These are phyloP conservation scores for Knipowitschia caucasica DNA, from an alignment of 2,797 vertebrate species.

Conservation along the genomic window DNA sequence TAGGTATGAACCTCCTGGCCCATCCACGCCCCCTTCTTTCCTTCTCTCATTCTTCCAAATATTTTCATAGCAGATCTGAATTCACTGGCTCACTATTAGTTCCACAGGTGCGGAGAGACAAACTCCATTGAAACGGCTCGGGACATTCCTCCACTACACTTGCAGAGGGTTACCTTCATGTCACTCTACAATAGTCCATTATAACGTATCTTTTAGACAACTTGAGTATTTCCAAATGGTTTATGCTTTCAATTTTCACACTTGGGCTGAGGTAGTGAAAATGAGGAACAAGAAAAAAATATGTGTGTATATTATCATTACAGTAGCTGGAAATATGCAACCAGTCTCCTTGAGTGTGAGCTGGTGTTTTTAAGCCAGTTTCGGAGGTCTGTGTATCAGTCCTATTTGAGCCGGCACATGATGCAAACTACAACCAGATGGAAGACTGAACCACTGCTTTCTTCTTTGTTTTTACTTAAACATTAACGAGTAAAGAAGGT, in stretches of 20 bases:
- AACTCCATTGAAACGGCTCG: slow-evolving; percentile 61
- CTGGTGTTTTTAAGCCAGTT: slow-evolving; percentile 59
- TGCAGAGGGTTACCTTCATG: slow-evolving; percentile 29
- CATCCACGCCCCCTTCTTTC: slow-evolving; percentile 40
- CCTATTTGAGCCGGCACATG: slow-evolving; percentile 51
- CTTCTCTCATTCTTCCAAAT: slow-evolving; percentile 61
- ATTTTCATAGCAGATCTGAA: slow-evolving; percentile 70
- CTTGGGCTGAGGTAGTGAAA: slow-evolving; percentile 16
- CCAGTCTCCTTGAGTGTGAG: slow-evolving; percentile 41
- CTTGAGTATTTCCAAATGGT: background rate
- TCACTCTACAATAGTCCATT: slow-evolving; percentile 22
- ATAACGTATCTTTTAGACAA: slow-evolving; percentile 23
- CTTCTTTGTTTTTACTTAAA: slow-evolving; percentile 55
- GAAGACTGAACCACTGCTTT: slow-evolving; percentile 56
- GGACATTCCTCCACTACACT: slow-evolving; percentile 52
- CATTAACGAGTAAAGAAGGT: slow-evolving; percentile 35
- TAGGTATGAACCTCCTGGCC: slow-evolving; percentile 65
- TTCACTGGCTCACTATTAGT: slow-evolving; percentile 66
- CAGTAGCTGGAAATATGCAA: slow-evolving; percentile 62
- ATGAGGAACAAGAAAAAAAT: slow-evolving; percentile 14
- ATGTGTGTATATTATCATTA: slow-evolving; percentile 42
- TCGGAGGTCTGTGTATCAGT: slow-evolving; percentile 51
- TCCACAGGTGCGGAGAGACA: slow-evolving; percentile 69
- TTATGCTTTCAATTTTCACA: slow-evolving; percentile 22
- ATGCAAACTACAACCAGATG: slow-evolving; percentile 66